Conservation (phyloP, 2,888 invertebrate species). For the Micoletzkya japonica region DNA sequence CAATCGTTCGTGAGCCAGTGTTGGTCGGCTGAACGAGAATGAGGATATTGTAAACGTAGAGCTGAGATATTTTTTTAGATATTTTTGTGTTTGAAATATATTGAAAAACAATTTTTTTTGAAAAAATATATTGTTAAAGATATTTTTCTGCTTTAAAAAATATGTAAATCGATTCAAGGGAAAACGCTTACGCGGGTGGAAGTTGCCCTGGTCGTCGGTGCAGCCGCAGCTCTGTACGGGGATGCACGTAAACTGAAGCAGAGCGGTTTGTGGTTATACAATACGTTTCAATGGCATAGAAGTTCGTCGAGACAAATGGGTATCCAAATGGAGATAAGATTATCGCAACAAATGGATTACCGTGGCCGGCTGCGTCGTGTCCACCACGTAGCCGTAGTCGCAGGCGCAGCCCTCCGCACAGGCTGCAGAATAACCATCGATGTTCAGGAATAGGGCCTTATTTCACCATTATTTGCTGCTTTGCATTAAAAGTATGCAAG, state of each 20-base stretch:
- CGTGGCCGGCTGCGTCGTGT: constrained; percentile 35
- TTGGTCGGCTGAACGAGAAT: constrained; percentile 32
- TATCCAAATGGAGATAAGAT: neutral
- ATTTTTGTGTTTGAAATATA: too few relatives aligned
- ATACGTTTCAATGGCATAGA: too few relatives aligned
- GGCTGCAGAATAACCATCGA: constrained; percentile 27
- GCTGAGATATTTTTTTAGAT: neutral
- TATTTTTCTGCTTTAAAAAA: neutral
- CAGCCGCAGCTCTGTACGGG: constrained; percentile 50
- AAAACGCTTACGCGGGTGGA: constrained; percentile 36
- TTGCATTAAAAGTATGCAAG: too few relatives aligned
- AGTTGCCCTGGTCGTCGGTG: constrained; percentile 46
- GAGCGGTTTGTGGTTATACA: neutral
- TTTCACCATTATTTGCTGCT: too few relatives aligned
- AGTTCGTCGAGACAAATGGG: too few relatives aligned
- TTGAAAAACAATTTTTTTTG: too few relatives aligned
- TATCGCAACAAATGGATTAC: neutral
- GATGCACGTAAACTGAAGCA: constrained; percentile 34
- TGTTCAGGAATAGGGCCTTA: neutral
- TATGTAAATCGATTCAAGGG: neutral
- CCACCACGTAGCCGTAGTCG: constrained; percentile 55
- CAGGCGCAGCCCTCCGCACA: constrained; percentile 62
- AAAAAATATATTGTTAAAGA: neutral
- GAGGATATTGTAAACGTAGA: neutral
- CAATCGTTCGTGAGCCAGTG: constrained; percentile 53